Evolutionary conservation across 1,140 invertebrate genomes (phyloP), one percentile per base, ranked within the genome.

Genomic region (Apolygus lucorum): DNA sequence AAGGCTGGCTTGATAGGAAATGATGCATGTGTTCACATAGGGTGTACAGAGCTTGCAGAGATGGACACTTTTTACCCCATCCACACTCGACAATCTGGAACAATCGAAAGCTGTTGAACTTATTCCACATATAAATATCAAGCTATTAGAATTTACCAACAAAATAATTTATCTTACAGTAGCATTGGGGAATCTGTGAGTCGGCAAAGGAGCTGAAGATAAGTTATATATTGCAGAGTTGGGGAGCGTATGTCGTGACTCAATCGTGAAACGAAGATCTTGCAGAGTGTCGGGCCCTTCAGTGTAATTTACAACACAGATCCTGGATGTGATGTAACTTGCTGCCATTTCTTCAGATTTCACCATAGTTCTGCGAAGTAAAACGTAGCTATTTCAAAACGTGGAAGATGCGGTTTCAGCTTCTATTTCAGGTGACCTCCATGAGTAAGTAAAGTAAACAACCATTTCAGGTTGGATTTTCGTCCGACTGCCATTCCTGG

Each of bases 11-110:
- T 59, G 86, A 85, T 14, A 96, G 80, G 79, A 91, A 95, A 70
- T 89, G 85, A 78, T 92, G 90, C 81, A 97, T 93, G 77, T 92
- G 90, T 75, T 91, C 87, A 75, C 92, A 89, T 22, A 95, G 81
- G 29, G 84, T 87, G 81, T 92, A 95, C 21, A 94, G 81, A 0
- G 87, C 87, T 63, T 89, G 85, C 4, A 94, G 78, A 22, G 92
- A 81, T 0, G 93, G 93, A 0, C 92, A 88, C 83, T 86, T 74
- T 79, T 81, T 74, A 81, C 80, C 79, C 80, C 84, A 86, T 0
- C 83, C 82, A 63, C 85, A 87, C 75, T 91, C 88, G 1, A 89
- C 84, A 1, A 87, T 86, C 73, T 74, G 54, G 49, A 71, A 72
- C n/a, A n/a, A 42, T 42, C 34, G 4, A 42, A 42, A 42, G 17